Base-by-base conservation (phyloP, 2,113 vertebrate genomes). In the Sylvietta virens region DNA sequence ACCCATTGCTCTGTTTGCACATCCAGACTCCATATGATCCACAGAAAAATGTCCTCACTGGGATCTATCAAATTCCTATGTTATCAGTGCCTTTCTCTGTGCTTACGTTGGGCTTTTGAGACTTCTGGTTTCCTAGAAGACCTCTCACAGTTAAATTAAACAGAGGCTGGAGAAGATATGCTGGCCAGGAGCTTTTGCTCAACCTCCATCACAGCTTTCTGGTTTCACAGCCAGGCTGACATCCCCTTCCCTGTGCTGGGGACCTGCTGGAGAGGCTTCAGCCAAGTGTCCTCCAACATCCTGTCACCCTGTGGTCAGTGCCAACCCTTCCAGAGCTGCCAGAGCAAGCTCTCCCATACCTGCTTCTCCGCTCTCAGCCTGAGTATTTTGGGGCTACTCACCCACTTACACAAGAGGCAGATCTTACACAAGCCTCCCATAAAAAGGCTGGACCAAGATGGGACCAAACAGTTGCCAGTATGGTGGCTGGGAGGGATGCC, bases 361-460 rank as follows among this genome's bases (percentile, higher is more conserved):
- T n/a, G 15, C 24, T 54, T 66, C 44, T 51, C 72, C 31, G 5
- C 9, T 62, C 28, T 78, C 44, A 16, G 13, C 15, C n/a, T 67
- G 44, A 17, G 11, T 80, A 3, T 80, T 64, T 4, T 0, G 7
- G 24, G 44, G 10, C 35, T 66, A 26, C 21, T 44, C 66, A 71
- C 26, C 15, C 4, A 7, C 35, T 81, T 31, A 11, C 19, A 24
- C 24, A 76, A 39, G 30, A 61, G 37, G 17, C 40, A 87, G 40
- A 53, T 20, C 44, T 90, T n/a, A 82, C 62, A 72, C n/a, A 86
- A 85, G 14, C 11, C 4, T 79, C 44, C 40, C 9, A 53, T 62
- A n/a, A 57, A 0, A 2, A 13, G 15, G 2, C 47, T 23, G 21
- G 47, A 28, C 17, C 33, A 27, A 35, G 54, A 64, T 0, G 2